phyloP scores from a whole-genome alignment of 1,140 invertebrate species.

The Orchestia grillus region DNA sequence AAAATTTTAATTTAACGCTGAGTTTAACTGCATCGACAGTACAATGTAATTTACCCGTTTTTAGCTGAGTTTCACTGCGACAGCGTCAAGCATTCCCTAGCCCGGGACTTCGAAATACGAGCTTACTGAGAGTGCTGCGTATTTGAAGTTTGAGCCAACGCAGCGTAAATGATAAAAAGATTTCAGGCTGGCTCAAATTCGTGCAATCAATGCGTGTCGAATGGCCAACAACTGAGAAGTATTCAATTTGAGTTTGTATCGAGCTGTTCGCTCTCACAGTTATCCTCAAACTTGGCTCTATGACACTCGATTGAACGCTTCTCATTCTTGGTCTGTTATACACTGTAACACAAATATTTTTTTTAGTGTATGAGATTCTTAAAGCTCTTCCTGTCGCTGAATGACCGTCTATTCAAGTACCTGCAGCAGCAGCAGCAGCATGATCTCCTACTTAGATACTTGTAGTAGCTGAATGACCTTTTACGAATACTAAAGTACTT shows the following conservation, averaged over 20 bases:
- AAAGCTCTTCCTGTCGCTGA: no score
- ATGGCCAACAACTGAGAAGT: no score
- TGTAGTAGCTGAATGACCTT: not conserved
- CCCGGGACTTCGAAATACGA: not conserved
- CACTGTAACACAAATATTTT: no score
- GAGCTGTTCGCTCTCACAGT: not conserved
- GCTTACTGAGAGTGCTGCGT: not conserved
- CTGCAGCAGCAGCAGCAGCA: not conserved
- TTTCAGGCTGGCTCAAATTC: not conserved
- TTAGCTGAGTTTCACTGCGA: not conserved
- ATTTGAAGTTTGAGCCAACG: not conserved
- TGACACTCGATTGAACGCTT: not conserved
- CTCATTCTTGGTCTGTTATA: not conserved
- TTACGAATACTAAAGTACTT: no score
- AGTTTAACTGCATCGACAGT: not conserved
- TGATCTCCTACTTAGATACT: not conserved
- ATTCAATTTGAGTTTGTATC: not conserved
- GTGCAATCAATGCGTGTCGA: no score
- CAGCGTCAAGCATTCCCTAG: not conserved
- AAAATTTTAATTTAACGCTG: not conserved
- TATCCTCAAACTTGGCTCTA: not conserved
- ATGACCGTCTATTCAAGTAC: not conserved
- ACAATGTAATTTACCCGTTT: no score
- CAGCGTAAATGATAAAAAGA: not conserved
- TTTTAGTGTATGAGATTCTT: no score